Conservation (phyloP, 2,113 vertebrate species). For the Pteropus alecto region DNA sequence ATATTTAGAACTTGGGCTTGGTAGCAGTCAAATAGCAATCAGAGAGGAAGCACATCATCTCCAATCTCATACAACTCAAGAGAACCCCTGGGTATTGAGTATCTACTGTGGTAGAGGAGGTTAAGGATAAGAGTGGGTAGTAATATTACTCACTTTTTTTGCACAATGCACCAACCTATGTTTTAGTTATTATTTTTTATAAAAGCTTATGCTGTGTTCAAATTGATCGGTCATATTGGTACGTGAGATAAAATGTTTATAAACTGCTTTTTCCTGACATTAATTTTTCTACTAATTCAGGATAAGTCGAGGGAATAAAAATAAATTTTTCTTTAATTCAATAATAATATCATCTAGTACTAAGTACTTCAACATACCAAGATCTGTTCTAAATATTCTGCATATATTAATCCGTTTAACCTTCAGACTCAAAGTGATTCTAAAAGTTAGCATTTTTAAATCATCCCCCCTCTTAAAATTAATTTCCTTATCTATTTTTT, state of each 20-base stretch:
- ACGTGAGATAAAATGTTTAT: not conserved
- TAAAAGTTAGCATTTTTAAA: not conserved
- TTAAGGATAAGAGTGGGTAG: fast-evolving
- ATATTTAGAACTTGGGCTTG: not conserved
- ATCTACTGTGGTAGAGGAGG: not conserved
- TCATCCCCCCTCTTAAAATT: not conserved
- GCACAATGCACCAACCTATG: not conserved
- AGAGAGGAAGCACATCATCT: not conserved
- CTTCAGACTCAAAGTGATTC: not conserved
- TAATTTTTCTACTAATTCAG: not conserved
- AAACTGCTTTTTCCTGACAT: not conserved
- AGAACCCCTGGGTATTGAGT: not conserved
- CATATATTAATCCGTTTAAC: not conserved
- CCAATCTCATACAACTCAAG: not conserved
- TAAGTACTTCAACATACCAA: not conserved
- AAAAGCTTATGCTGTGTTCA: not conserved
- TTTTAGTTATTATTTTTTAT: not conserved
- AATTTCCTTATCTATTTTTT: not conserved
- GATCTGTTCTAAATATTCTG: not conserved
- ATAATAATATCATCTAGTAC: not conserved
- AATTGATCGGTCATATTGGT: not conserved
- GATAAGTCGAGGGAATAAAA: not conserved
- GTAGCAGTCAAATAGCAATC: not conserved
- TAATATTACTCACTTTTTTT: not conserved
- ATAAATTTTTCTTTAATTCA: not conserved